phyloP scores from a whole-genome alignment of 2,888 invertebrate genomes.

The Andrena dorsata region DNA sequence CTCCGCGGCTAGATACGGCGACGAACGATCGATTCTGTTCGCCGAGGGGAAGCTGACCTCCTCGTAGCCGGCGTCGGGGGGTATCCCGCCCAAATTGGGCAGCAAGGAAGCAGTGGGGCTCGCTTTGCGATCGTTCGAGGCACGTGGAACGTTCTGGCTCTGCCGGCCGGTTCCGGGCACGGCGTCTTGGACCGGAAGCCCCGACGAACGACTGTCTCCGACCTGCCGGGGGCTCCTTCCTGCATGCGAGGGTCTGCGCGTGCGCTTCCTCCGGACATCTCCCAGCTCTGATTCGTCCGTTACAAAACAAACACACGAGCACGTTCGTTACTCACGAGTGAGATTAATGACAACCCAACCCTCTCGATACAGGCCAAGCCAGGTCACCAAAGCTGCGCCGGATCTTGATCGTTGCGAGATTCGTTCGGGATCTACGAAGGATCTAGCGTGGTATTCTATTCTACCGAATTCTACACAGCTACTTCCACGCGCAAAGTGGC shows the following conservation, averaged over 20 bases:
- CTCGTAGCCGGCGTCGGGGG: constrained; percentile 81
- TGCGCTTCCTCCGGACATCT: constrained; percentile 83
- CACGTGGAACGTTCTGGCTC: constrained; percentile 22
- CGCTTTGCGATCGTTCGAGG: constrained; percentile 52
- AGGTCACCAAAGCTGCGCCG: constrained; percentile 42
- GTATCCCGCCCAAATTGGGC: constrained; percentile 70
- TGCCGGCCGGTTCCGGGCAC: constrained; percentile 49
- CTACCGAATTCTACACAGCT: too few relatives aligned
- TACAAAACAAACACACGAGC: constrained; percentile 72
- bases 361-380: constrained; percentile 46
- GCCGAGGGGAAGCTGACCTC: constrained; percentile 73
- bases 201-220: constrained; percentile 68
- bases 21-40: constrained; percentile 38
- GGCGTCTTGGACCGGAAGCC: constrained; percentile 52
- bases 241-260: constrained; percentile 83
- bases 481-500: too few relatives aligned
- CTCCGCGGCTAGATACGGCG: constrained; percentile 21
- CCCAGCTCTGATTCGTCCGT: constrained; percentile 82
- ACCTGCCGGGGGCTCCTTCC: constrained; percentile 80
- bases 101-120: constrained; percentile 23
- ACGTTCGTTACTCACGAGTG: constrained; percentile 66
- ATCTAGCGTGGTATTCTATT: background rate
- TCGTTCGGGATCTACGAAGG: background rate
- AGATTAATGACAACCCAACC: constrained; percentile 41
- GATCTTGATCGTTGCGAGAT: constrained; percentile 26